Conservation (phyloP, 37 sponge, comb jelly and placozoan species). For the Aphrocallistes beatrix region DNA sequence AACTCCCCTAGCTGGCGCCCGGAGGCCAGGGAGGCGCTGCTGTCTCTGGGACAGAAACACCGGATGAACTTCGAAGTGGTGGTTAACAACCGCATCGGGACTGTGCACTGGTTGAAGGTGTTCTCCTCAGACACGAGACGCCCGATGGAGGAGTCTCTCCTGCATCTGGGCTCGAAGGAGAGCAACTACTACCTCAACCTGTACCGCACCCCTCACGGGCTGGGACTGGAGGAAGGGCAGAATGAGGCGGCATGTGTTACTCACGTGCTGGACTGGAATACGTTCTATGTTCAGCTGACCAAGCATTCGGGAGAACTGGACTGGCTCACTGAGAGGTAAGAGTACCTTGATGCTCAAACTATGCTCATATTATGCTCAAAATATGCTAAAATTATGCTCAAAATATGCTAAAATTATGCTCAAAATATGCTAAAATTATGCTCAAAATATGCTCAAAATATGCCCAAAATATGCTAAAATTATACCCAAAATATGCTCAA, state of each 20-base stretch:
- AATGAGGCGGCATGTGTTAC: not conserved
- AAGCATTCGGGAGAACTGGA: not conserved
- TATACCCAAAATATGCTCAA: too few species aligned
- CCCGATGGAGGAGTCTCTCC: not conserved
- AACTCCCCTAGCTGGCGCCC: not conserved
- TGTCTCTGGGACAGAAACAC: not conserved
- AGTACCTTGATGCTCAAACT: too few species aligned
- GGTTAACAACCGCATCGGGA: not conserved
- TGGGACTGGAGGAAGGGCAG: not conserved
- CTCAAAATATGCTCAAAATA: too few species aligned
- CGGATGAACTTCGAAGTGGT: not conserved
- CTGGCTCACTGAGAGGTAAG: not conserved
- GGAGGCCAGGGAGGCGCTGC: not conserved
- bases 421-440: too few species aligned
- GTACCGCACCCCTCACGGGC: not conserved
- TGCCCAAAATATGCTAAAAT: too few species aligned
- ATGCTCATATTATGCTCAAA: too few species aligned
- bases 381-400: too few species aligned
- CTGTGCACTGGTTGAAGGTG: not conserved
- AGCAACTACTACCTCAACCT: conserved; percentile 8
- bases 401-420: too few species aligned
- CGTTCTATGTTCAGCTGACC: not conserved
- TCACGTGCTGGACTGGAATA: not conserved
- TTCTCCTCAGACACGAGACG: not conserved
- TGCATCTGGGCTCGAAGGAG: not conserved